phyloP scores from a whole-genome alignment of 2,113 vertebrate species.

The Cathartes aura region DNA sequence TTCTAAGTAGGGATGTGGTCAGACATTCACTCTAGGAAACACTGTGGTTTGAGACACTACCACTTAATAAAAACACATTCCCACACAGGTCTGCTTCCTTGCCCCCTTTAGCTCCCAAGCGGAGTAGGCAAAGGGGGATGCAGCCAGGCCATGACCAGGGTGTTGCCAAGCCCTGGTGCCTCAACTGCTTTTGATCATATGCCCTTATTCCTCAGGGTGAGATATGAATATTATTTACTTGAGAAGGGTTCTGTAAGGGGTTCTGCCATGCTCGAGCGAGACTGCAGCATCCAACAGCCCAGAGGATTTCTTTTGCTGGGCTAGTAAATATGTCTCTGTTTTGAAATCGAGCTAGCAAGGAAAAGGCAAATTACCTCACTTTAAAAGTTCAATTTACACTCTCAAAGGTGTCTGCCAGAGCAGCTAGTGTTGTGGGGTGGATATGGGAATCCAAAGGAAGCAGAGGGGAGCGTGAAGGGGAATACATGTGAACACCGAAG shows the following conservation, averaged over 20 bases:
- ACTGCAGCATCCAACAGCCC: accelerated
- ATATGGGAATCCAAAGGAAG: background rate
- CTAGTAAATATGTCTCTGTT: background rate
- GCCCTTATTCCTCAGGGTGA: background rate
- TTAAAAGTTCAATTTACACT: background rate
- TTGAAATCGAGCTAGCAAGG: background rate
- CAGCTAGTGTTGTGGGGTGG: background rate
- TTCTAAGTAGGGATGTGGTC: background rate
- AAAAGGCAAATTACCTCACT: background rate
- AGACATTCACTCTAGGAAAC: background rate
- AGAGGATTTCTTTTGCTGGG: background rate
- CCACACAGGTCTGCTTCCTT: background rate
- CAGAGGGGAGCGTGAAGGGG: background rate
- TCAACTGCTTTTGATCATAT: background rate
- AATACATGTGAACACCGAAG: background rate
- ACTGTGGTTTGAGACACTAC: accelerated
- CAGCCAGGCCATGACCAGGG: background rate
- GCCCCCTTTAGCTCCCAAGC: too few relatives aligned
- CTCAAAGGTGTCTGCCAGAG: background rate
- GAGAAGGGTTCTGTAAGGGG: background rate
- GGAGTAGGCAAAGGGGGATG: background rate
- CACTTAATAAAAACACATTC: background rate
- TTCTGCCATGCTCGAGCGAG: background rate
- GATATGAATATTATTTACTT: background rate
- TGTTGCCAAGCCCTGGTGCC: too few relatives aligned